These are phyloP conservation scores for Lepus europaeus DNA, from an alignment of 2,113 vertebrate species.

Conservation along the genomic window DNA sequence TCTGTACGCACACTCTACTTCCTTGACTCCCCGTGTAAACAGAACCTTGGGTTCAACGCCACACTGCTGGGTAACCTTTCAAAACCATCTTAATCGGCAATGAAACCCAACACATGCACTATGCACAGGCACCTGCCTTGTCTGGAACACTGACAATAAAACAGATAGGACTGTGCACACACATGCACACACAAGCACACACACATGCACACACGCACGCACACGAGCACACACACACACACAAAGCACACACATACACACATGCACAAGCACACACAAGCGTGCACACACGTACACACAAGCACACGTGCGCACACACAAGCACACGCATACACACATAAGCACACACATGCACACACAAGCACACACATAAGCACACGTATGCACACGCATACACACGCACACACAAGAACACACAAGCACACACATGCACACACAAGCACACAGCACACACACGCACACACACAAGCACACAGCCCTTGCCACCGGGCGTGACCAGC, in stretches of 20 bases:
- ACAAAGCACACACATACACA: neutral
- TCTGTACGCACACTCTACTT: slow-evolving; percentile 55
- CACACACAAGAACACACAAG: too few relatives aligned
- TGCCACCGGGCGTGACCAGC: neutral
- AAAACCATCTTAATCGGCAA: slow-evolving; percentile 56
- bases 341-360: too few relatives aligned
- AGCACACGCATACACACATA: fast-evolving
- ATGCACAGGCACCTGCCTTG: neutral
- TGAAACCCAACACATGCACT: slow-evolving; percentile 9
- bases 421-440: fast-evolving
- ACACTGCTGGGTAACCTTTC: slow-evolving; percentile 40
- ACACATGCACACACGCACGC: too few relatives aligned
- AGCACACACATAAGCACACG: too few relatives aligned
- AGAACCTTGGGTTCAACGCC: slow-evolving; percentile 51
- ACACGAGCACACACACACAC: too few relatives aligned
- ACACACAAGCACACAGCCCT: too few relatives aligned
- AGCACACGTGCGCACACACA: too few relatives aligned
- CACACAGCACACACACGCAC: too few relatives aligned
- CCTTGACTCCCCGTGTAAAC: slow-evolving; percentile 46
- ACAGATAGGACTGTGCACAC: slow-evolving; percentile 35
- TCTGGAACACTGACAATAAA: slow-evolving; percentile 2
- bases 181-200: neutral
- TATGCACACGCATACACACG: too few relatives aligned
- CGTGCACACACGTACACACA: too few relatives aligned
- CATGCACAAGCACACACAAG: neutral